A percentile compares a stretch with the other conserved stretches of the same genome.
Conservation (phyloP, 2,797 vertebrate genomes). For the Hafferia zeledoni region DNA sequence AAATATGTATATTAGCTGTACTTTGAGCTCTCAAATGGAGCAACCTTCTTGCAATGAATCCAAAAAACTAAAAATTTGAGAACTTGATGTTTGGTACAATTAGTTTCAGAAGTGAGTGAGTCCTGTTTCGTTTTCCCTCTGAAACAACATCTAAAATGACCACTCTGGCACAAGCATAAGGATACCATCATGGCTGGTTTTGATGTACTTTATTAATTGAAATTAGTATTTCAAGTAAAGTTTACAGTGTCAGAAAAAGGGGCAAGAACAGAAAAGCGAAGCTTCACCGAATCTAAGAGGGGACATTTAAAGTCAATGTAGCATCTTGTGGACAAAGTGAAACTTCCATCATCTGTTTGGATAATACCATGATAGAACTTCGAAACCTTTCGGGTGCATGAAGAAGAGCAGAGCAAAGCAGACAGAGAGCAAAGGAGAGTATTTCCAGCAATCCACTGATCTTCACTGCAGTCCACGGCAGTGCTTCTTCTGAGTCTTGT, state of each 20-base stretch:
- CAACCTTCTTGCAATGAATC: background rate
- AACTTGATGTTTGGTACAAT: background rate
- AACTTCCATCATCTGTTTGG: background rate
- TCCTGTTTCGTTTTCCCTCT: background rate
- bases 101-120: background rate
- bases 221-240: background rate
- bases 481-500: background rate
- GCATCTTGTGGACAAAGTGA: background rate
- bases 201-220: background rate
- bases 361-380: background rate
- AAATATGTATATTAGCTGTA: background rate
- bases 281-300: background rate
- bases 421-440: background rate
- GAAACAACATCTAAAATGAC: background rate
- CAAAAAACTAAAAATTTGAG: background rate
- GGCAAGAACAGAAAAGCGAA: background rate
- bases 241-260: background rate
- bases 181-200: background rate
- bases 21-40: background rate
- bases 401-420: background rate
- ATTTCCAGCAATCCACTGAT: background rate
- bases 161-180: background rate
- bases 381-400: background rate
- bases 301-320: background rate
- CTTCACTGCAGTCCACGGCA: background rate